phyloP scores from a whole-genome alignment of 2,113 vertebrate genomes.

The human (Homo sapiens) region GRCh38 chr20:60891501-60892000 shows the following conservation, averaged over 20 bases:
- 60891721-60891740: rapidly evolving
- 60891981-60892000: not conserved
- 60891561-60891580: rapidly evolving
- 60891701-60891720: not conserved
- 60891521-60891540: not conserved
- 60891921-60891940: rapidly evolving
- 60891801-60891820: not conserved
- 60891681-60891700: not conserved
- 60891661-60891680: rapidly evolving
- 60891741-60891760: rapidly evolving
- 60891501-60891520: not conserved
- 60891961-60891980: rapidly evolving
- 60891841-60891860: not conserved
- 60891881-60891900: not conserved
- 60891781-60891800: not conserved
- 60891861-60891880: not conserved
- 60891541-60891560: not conserved
- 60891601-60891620: too few species aligned
- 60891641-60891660: rapidly evolving
- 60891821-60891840: not conserved
- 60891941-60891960: rapidly evolving
- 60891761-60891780: not conserved
- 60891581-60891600: rapidly evolving
- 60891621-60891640: rapidly evolving
- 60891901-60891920: not conserved